These are phyloP conservation scores for Drosophila subquinaria DNA, from an alignment of 2,888 invertebrate species.

Conservation along the genomic window DNA sequence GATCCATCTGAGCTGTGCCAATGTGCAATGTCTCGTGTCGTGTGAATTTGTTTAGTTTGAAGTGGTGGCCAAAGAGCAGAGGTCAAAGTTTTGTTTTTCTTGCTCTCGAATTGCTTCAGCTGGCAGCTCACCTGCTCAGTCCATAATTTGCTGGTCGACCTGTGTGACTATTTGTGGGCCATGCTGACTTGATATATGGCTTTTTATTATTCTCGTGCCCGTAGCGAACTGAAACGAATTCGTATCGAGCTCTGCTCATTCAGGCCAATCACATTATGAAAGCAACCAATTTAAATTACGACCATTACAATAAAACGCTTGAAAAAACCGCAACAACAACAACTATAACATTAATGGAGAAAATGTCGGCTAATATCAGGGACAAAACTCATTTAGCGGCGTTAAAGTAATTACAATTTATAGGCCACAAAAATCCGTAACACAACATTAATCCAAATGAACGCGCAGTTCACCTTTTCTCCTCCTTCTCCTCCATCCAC, in stretches of 20 bases:
- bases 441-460: conserved; percentile 81
- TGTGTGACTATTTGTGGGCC: conserved; percentile 57
- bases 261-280: conserved; percentile 78
- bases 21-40: conserved; percentile 52
- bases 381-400: conserved; percentile 77
- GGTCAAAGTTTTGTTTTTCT: conserved; percentile 52
- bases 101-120: conserved; percentile 25
- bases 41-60: conserved; percentile 76
- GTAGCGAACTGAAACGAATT: conserved; percentile 22
- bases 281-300: conserved; percentile 79
- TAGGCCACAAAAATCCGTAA: conserved; percentile 82
- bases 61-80: conserved; percentile 51
- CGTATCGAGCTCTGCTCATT: conserved; percentile 36
- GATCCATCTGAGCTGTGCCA: conserved; percentile 21
- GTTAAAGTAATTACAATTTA: conserved; percentile 82
- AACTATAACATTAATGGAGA: conserved; percentile 57
- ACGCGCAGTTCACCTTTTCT: conserved; percentile 42
- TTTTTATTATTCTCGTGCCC: conserved; percentile 49
- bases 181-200: conserved; percentile 63
- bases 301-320: conserved; percentile 66
- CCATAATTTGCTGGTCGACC: conserved; percentile 57
- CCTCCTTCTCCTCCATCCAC: not conserved
- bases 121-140: conserved; percentile 41
- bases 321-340: conserved; percentile 40
- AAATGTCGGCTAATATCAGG: conserved; percentile 70